Conservation (phyloP, 2,113 vertebrate species). For the Esox niger region DNA sequence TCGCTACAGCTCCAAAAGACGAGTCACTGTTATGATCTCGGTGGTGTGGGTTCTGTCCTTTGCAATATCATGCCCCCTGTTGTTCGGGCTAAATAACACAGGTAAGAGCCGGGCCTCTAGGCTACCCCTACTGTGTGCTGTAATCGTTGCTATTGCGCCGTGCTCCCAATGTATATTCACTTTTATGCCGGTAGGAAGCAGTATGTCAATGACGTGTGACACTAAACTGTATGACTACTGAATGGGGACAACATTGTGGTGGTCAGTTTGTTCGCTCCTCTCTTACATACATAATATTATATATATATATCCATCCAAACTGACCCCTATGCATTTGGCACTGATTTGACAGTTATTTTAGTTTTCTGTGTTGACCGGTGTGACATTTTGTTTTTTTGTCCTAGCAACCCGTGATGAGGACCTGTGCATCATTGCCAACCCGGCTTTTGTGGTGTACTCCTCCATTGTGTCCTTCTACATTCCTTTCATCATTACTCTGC, state of each 20-base stretch:
- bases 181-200: too few species aligned
- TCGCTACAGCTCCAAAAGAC: constrained; percentile 93
- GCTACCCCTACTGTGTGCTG: too few species aligned
- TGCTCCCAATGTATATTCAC: too few species aligned
- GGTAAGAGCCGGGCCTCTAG: constrained; percentile 69
- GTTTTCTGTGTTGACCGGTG: constrained; percentile 12
- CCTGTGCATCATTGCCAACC: constrained; percentile 76
- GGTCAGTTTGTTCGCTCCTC: too few species aligned
- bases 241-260: too few species aligned
- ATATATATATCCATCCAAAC: too few species aligned
- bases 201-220: too few species aligned
- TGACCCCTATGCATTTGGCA: too few species aligned
- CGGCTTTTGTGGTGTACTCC: constrained; percentile 78
- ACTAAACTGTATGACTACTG: too few species aligned
- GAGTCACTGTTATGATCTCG: constrained; percentile 94
- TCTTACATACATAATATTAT: too few species aligned
- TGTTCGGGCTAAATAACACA: constrained; percentile 96
- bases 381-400: constrained; percentile 30
- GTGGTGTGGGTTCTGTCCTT: constrained; percentile 97
- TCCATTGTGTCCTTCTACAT: constrained; percentile 81
- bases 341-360: background rate
- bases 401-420: constrained; percentile 72
- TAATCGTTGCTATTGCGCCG: too few species aligned
- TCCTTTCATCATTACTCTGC: constrained; percentile 78
- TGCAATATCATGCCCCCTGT: constrained; percentile 92